A percentile compares a stretch with the other conserved stretches of the same genome.
These are phyloP conservation scores for Bos indicus DNA, from an alignment of 2,113 vertebrate species.

Conservation along the genomic window DNA sequence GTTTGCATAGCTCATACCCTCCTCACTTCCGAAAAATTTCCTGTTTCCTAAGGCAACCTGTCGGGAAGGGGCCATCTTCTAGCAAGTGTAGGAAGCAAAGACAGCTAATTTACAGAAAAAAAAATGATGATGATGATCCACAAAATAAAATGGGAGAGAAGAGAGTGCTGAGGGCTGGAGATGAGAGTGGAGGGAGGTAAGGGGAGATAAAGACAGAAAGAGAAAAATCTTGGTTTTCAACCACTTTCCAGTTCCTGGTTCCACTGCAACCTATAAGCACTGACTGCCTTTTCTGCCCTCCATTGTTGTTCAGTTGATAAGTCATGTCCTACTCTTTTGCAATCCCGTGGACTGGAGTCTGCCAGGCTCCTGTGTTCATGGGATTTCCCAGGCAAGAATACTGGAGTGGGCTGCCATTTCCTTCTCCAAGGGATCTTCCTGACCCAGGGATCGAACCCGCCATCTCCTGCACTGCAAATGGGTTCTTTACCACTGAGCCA, in stretches of 20 bases:
- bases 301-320: background rate
- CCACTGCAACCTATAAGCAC: background rate
- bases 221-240: background rate
- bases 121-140: background rate
- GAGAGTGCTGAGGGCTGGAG: no score
- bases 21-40: background rate
- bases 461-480: background rate
- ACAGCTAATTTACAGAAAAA: conserved; percentile 3
- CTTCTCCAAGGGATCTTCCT: background rate
- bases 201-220: background rate
- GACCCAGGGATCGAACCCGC: background rate
- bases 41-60: background rate
- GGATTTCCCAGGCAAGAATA: background rate
- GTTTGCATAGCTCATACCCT: background rate
- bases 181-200: background rate
- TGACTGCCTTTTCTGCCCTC: background rate
- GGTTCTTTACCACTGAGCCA: background rate
- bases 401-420: background rate
- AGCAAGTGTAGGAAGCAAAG: background rate
- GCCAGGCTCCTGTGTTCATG: background rate
- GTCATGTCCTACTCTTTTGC: background rate
- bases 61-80: background rate
- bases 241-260: background rate
- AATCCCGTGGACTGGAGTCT: background rate
- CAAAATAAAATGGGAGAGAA: background rate